Evolutionary conservation across 2,113 vertebrate species (phyloP).

Genomic region (Apaloderma vittatum): DNA sequence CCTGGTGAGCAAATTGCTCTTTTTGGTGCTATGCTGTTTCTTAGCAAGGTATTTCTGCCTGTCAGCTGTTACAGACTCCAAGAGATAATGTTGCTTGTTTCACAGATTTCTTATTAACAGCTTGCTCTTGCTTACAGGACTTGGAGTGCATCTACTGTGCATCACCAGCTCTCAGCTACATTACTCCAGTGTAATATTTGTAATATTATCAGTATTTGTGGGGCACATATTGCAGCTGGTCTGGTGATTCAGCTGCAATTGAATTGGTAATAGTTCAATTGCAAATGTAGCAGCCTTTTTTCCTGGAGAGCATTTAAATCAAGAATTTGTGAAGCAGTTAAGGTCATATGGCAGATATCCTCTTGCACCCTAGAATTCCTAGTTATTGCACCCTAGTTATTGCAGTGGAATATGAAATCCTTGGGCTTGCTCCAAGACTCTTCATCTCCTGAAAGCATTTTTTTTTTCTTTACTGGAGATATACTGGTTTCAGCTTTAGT

Average conservation of each 20-base stretch:
- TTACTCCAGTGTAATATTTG: slow-evolving; percentile 48
- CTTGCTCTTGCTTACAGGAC: slow-evolving; percentile 41
- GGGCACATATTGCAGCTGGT: slow-evolving; percentile 53
- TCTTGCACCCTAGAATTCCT: background rate
- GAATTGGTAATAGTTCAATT: slow-evolving; percentile 39
- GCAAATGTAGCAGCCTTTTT: slow-evolving; percentile 23
- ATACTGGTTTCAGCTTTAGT: background rate
- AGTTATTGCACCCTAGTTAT: background rate
- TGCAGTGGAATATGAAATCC: background rate
- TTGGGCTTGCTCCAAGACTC: background rate
- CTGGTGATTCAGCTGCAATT: slow-evolving; percentile 47
- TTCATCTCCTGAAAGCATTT: background rate
- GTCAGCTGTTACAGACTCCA: slow-evolving; percentile 37
- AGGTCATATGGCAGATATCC: background rate
- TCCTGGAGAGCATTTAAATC: slow-evolving; percentile 22
- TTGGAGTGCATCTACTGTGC: background rate
- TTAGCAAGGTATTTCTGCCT: slow-evolving; percentile 37
- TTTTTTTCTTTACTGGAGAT: background rate
- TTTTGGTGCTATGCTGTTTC: background rate
- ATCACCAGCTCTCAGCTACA: slow-evolving; percentile 1
- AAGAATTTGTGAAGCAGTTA: slow-evolving; percentile 6
- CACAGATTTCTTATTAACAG: slow-evolving; percentile 52
- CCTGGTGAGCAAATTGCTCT: background rate
- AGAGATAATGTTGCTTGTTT: slow-evolving; percentile 16
- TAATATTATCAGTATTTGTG: slow-evolving; percentile 60